phyloP scores from a whole-genome alignment of 1,140 invertebrate genomes.

The Pachypsylla venusta region DNA sequence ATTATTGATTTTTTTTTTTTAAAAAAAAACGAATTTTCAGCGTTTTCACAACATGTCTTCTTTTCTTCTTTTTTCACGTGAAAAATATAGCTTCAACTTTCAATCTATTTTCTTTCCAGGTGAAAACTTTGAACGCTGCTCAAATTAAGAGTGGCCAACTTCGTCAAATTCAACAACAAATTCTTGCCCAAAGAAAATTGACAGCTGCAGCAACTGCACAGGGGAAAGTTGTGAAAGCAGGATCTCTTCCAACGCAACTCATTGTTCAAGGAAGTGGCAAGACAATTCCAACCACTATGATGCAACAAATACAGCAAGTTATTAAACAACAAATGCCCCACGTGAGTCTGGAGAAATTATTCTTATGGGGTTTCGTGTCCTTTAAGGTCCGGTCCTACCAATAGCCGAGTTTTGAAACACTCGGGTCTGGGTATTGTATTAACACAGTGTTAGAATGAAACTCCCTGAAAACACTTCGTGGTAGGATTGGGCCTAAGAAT shows the following conservation, averaged over 20 bases:
- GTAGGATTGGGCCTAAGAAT: no score
- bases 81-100: not conserved
- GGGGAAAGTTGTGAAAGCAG: not conserved
- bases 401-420: no score
- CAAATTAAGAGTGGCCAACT: constrained; percentile 39
- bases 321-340: constrained; percentile 47
- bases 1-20: not conserved
- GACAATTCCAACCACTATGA: constrained; percentile 43
- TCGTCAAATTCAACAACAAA: constrained; percentile 48
- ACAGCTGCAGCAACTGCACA: not conserved
- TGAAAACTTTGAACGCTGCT: constrained; percentile 30
- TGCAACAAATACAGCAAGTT: constrained; percentile 63
- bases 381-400: no score
- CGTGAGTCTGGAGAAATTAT: no score
- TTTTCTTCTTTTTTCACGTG: not conserved
- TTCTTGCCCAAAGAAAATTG: constrained; percentile 29
- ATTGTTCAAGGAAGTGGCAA: constrained; percentile 40
- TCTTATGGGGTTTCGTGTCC: no score
- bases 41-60: not conserved
- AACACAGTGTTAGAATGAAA: no score
- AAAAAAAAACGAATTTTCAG: not conserved
- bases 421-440: no score
- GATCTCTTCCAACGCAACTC: constrained; percentile 18
- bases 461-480: no score
- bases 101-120: constrained; percentile 19